Evolutionary conservation across 2,113 vertebrate genomes (phyloP), one percentile per base, ranked within the genome.

Genomic region (Cranoglanis bouderius): DNA sequence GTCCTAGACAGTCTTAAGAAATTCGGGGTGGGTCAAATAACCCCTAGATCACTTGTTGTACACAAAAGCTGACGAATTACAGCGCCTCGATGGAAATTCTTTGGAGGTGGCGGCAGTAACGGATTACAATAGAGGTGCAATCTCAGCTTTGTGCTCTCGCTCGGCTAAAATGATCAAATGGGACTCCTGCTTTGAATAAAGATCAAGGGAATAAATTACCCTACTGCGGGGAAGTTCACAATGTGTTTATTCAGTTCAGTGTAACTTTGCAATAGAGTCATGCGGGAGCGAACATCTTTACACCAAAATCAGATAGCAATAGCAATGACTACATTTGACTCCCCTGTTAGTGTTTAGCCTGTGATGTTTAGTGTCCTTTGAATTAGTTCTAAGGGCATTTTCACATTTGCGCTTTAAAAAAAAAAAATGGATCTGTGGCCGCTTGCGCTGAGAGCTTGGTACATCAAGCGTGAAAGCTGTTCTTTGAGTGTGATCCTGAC

Each of bases 41-140:
- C 82, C 82, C 78, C 83, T 40, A 46, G 53, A 81, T 43, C 35
- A 26, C 86, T 18, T 53, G 59, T 81, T 24, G 53, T 78, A 6
- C 75, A 67, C 81, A 87, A 40, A 87, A 87, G 75, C 82, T 70
- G 82, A 77, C 75, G 77, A 90, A 84, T 89, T 86, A 78, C 38
- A 80, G 55, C 12, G 35, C 67, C 67, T 46, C 49, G 4, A 4
- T 78, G 82, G 80, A 80, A 74, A 86, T 75, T 82, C 88, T 87
- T 72, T 43, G 57, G 88, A 18, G 65, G 13, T 38, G 46, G 21
- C 55, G 35, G 4, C 53, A 59, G 65, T 81, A 43, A 43, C 61
- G 26, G 49, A 14, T 59, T 24, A 82, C 85, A 77, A 89, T 1
- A 40, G 83, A 40, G 67, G 29, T 57, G 88, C 88, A 82, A 57